Conservation (phyloP, 2,113 vertebrate species). For the Gobiocypris rarus region DNA sequence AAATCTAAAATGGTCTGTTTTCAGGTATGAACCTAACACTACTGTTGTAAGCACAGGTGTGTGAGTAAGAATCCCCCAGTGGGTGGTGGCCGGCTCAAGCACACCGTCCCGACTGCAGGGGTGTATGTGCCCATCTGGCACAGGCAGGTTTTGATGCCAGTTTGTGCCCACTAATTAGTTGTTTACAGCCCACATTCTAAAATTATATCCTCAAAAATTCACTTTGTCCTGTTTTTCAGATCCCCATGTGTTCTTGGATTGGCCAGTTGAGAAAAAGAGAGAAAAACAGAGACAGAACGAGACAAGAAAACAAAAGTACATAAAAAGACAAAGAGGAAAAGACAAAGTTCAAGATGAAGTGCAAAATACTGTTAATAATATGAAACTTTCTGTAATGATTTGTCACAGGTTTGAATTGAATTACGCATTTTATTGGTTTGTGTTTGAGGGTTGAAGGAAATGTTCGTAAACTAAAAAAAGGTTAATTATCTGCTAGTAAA, state of each 20-base stretch:
- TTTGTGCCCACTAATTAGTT: constrained; percentile 43
- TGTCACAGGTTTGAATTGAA: too few relatives aligned
- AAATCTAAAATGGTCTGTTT: not conserved
- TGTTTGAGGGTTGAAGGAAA: too few relatives aligned
- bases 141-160: constrained; percentile 9
- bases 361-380: too few relatives aligned
- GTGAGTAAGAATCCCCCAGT: constrained; percentile 31
- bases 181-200: constrained; percentile 23
- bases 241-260: constrained; percentile 5
- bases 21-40: not conserved
- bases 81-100: constrained; percentile 22
- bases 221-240: not conserved
- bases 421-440: too few relatives aligned
- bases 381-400: not conserved
- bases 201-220: constrained; percentile 1
- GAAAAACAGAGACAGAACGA: not conserved
- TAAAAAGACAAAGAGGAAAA: not conserved
- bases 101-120: constrained; percentile 40
- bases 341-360: not conserved
- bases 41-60: constrained; percentile 18
- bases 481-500: too few relatives aligned
- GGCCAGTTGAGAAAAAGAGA: not conserved
- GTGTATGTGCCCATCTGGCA: constrained; percentile 48
- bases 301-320: not conserved
- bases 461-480: too few relatives aligned